Evolutionary conservation across 2,888 invertebrate genomes (phyloP), one percentile per base, ranked within the genome.

Genomic region (Ectemnius lituratus): DNA sequence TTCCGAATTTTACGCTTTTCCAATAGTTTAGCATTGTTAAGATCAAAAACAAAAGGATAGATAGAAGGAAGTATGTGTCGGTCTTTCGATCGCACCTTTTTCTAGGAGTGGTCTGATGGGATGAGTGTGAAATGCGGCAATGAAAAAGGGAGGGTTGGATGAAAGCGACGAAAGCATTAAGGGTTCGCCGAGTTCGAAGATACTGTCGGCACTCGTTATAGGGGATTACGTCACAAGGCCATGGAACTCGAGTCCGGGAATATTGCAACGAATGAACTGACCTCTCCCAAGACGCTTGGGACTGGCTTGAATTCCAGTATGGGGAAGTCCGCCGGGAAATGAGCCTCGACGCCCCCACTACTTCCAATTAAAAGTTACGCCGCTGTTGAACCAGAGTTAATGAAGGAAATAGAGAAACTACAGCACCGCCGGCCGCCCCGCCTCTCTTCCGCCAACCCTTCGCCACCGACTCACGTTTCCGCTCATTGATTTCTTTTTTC

Each of bases 301-400:
- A 80, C 81, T 74, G 63, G 80, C 79, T 81, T 70, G 80, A 88
- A 85, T 88, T 85, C 83, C 79, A 79, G 82, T 81, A 85, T 84
- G 80, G 84, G 81, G 75, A 85, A 84, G 87, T 84, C 88, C 86
- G 82, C 83, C 85, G 88, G 89, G 88, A 89, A 90, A 90, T 89
- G 89, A 89, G 87, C 85, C 86, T 85, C 85, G 85, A 85, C 87
- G 85, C 87, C 86, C 87, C 87, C 87, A 86, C 88, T 88, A 88
- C 88, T 89, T 88, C 88, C 90, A 90, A 90, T 90, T 90, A 90
- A 90, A 90, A 90, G 88, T 90, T 90, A 87, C 87, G 85, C 87
- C 84, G 78, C 85, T 84, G 87, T 88, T 87, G 87, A 87, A 88
- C 83, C 86, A 86, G 86, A 88, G 87, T 88, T 89, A 88, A 90